These are phyloP conservation scores for Anabacerthia variegaticeps DNA, from an alignment of 2,797 vertebrate genomes.

Conservation along the genomic window DNA sequence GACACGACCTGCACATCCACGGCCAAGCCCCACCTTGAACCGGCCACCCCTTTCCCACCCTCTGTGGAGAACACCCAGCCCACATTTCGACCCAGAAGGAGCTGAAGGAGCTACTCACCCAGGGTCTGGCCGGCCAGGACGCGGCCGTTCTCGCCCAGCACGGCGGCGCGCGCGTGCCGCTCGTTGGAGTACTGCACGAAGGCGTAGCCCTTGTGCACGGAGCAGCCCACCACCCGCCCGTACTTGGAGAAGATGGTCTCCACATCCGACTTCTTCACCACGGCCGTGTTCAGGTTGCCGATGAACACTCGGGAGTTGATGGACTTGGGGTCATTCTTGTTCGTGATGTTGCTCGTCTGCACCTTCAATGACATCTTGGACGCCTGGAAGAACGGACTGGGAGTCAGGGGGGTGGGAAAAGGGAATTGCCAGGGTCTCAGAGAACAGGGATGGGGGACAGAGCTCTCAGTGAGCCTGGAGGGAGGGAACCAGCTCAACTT, in stretches of 20 bases:
- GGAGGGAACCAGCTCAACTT: not conserved
- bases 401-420: not conserved
- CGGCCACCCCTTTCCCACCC: not conserved
- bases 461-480: not conserved
- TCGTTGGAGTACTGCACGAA: conserved; percentile 93
- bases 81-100: not conserved
- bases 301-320: conserved; percentile 96
- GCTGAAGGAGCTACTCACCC: conserved; percentile 77
- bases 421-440: not conserved
- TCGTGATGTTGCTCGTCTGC: conserved; percentile 94
- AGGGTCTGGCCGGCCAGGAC: conserved; percentile 90
- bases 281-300: conserved; percentile 92
- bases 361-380: conserved; percentile 90
- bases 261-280: conserved; percentile 93
- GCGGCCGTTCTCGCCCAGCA: conserved; percentile 89
- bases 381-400: conserved; percentile 1
- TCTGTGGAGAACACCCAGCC: too few relatives aligned
- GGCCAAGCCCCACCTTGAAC: not conserved
- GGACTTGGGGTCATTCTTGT: conserved; percentile 96
- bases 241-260: conserved; percentile 94
- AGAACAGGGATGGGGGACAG: not conserved
- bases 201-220: conserved; percentile 93
- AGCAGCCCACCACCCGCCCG: conserved; percentile 91
- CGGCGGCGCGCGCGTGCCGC: conserved; percentile 88
- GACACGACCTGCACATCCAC: too few relatives aligned